Evolutionary conservation across 2,113 vertebrate genomes (phyloP).

Genomic region (Xyliphius kryptos): DNA sequence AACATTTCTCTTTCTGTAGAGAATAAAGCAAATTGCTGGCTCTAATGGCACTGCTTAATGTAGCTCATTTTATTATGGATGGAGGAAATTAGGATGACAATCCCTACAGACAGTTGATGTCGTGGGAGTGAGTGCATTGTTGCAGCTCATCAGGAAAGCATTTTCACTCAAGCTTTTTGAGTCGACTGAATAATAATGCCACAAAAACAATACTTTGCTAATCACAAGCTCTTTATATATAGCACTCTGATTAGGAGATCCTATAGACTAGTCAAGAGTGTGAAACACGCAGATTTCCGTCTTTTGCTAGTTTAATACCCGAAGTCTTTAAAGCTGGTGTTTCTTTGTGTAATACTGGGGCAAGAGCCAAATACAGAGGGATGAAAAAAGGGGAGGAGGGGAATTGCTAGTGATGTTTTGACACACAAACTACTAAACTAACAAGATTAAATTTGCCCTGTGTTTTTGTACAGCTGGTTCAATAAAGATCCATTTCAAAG

Average conservation of each 20-base stretch:
- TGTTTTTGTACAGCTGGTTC: constrained; percentile 3
- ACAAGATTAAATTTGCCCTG: constrained; percentile 36
- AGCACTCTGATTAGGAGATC: constrained; percentile 1
- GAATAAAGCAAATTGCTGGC: constrained; percentile 66
- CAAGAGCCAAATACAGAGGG: constrained; percentile 36
- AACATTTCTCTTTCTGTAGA: constrained; percentile 74
- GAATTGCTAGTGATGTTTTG: constrained; percentile 35
- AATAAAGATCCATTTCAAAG: neutral
- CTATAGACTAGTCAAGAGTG: constrained; percentile 4
- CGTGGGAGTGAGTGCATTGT: constrained; percentile 62
- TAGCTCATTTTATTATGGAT: constrained; percentile 68
- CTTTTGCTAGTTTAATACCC: constrained; percentile 40
- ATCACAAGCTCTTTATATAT: constrained; percentile 4
- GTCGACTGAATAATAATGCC: constrained; percentile 8
- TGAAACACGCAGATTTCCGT: constrained; percentile 30
- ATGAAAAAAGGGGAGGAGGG: constrained; percentile 22
- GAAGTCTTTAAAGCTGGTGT: constrained; percentile 38
- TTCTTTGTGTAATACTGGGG: constrained; percentile 46
- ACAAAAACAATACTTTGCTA: constrained; percentile 19
- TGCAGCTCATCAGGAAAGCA: constrained; percentile 53
- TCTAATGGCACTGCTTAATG: constrained; percentile 71
- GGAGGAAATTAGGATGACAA: constrained; percentile 66
- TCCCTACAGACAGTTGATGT: constrained; percentile 60
- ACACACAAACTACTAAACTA: constrained; percentile 33
- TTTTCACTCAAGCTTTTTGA: constrained; percentile 47